Conservation (phyloP, 2,888 invertebrate genomes). For the Caenorhabditis sulstoni region DNA sequence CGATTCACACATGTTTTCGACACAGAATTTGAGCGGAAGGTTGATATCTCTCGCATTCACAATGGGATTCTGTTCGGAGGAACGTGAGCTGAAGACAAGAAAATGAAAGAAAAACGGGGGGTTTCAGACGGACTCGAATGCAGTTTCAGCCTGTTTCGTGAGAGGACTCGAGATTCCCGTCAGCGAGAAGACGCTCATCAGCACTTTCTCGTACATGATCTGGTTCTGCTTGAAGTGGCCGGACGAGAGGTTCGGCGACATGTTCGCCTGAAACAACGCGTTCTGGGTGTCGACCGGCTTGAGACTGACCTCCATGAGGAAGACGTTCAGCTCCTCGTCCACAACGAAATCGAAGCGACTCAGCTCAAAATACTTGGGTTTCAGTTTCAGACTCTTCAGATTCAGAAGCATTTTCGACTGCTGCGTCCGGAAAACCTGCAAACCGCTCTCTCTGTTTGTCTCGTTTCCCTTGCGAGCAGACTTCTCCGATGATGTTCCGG, state of each 20-base stretch:
- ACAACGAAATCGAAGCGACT: conserved; percentile 94
- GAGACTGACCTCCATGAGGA: conserved; percentile 87
- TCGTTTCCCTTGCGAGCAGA: too few relatives aligned
- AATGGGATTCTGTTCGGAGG: conserved; percentile 48
- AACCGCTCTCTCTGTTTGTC: too few relatives aligned
- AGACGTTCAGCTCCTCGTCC: conserved; percentile 90
- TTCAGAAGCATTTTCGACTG: conserved; percentile 71
- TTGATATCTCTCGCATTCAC: conserved; percentile 53
- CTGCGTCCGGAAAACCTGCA: conserved; percentile 80
- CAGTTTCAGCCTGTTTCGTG: conserved; percentile 32
- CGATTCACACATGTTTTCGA: conserved; percentile 36
- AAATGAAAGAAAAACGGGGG: too few relatives aligned
- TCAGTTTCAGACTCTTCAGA: conserved; percentile 35
- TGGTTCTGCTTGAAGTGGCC: conserved; percentile 91
- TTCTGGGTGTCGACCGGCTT: not conserved
- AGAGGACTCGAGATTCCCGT: conserved; percentile 85
- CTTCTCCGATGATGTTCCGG: conserved; percentile 86
- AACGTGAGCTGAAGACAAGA: conserved; percentile 41
- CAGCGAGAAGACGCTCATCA: conserved; percentile 89
- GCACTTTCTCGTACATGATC: conserved; percentile 90
- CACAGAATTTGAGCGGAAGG: conserved; percentile 54
- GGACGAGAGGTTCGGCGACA: conserved; percentile 97
- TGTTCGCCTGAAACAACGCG: conserved; percentile 86
- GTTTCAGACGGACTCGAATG: conserved; percentile 15
- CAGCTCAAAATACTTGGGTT: conserved; percentile 89